Evolutionary conservation across 2,888 invertebrate species (phyloP).

Genomic region (Agrilus mali): DNA sequence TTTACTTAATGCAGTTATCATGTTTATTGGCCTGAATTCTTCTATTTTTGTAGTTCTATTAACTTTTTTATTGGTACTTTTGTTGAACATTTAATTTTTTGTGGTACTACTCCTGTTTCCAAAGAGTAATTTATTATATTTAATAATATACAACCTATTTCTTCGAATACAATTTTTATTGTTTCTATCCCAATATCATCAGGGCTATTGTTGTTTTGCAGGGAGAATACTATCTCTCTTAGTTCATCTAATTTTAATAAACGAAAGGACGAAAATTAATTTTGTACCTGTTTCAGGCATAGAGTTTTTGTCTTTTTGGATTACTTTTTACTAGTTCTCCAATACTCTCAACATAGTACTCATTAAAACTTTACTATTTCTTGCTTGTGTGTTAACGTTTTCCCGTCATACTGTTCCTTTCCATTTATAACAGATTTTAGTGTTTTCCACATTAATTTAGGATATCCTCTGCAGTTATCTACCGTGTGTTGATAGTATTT

Average conservation of each 20-base stretch:
- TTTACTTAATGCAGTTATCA: neutral
- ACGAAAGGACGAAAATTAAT: neutral
- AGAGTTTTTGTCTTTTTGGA: neutral
- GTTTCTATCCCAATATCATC: neutral
- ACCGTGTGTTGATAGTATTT: neutral
- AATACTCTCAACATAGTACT: neutral
- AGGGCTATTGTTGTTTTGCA: neutral
- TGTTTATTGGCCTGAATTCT: neutral
- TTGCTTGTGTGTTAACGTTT: neutral
- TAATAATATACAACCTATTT: no score
- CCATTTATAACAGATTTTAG: neutral
- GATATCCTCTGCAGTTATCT: neutral
- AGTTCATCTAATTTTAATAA: neutral
- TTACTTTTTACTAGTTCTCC: no score
- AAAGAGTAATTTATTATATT: no score
- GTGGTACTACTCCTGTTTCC: neutral
- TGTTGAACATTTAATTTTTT: neutral
- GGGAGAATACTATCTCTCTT: neutral
- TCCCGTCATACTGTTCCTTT: neutral
- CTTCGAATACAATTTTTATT: no score
- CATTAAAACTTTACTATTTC: neutral
- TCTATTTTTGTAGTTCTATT: neutral
- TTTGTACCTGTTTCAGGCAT: neutral
- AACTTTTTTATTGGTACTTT: neutral
- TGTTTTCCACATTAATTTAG: slow-evolving; percentile 1